Evolutionary conservation across 2,888 invertebrate species (phyloP).

Genomic region (Agrochola lota): DNA sequence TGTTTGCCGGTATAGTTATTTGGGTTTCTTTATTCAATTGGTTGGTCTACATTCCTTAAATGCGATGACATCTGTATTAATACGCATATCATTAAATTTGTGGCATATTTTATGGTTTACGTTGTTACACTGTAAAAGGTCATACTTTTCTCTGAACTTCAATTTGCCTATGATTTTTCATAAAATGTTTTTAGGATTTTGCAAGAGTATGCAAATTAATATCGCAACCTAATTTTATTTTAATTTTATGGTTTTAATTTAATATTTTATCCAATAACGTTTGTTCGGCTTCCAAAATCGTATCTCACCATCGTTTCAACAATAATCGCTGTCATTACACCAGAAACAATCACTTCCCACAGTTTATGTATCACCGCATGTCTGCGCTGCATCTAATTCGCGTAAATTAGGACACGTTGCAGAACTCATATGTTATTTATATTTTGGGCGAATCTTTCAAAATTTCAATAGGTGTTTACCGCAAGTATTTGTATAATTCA

Average conservation of each 20-base stretch:
- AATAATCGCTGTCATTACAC: conserved; percentile 26
- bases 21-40: conserved; percentile 80
- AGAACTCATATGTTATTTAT: conserved; percentile 68
- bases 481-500: conserved; percentile 42
- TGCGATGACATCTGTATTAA: conserved; percentile 71
- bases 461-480: conserved; percentile 54
- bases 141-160: not conserved
- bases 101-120: conserved; percentile 4
- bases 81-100: conserved; percentile 32
- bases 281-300: not conserved
- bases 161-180: not conserved
- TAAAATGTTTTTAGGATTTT: not conserved
- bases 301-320: conserved; percentile 2
- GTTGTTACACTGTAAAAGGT: not conserved
- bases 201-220: not conserved
- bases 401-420: conserved; percentile 68
- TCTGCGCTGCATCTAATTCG: conserved; percentile 63
- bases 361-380: conserved; percentile 56
- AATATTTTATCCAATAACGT: not conserved
- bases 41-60: conserved; percentile 69
- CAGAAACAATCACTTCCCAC: conserved; percentile 36
- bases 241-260: not conserved
- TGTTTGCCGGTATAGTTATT: conserved; percentile 76
- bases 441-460: conserved; percentile 53
- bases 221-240: not conserved